A percentile compares a stretch with the other conserved stretches of the same genome.
Conservation (phyloP, 2,797 vertebrate genomes). For the Trachops cirrhosus region DNA sequence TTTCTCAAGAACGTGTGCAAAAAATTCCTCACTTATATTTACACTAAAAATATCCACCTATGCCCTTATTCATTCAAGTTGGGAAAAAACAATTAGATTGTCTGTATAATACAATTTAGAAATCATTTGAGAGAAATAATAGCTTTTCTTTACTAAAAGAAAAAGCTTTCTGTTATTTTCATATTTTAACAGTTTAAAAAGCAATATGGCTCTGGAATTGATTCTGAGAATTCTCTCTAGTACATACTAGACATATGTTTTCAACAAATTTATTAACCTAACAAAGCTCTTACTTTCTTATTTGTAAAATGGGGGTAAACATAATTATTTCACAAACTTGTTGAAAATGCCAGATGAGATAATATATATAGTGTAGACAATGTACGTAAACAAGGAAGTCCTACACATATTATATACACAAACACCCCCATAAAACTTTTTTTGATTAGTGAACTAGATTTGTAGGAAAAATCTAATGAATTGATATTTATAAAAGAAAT, state of each 20-base stretch:
- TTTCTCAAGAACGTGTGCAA: slow-evolving; percentile 25
- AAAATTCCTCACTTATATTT: slow-evolving; percentile 45
- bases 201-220: neutral
- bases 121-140: slow-evolving; percentile 26
- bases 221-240: slow-evolving; percentile 10
- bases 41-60: slow-evolving; percentile 36
- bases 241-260: neutral
- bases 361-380: neutral
- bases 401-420: neutral
- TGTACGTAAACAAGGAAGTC: neutral
- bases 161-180: neutral
- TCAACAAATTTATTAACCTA: neutral
- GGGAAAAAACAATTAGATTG: slow-evolving; percentile 50
- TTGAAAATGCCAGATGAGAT: neutral
- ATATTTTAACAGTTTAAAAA: slow-evolving; percentile 49
- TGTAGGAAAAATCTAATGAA: neutral
- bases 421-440: neutral
- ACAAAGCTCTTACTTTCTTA: neutral
- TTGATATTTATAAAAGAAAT: slow-evolving; percentile 28
- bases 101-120: slow-evolving; percentile 47
- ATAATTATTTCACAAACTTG: neutral
- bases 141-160: slow-evolving; percentile 4
- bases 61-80: neutral
- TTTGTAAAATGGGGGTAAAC: neutral
- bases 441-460: neutral